phyloP scores from a whole-genome alignment of 2,888 invertebrate species.

The Gandaritis pyraliata region DNA sequence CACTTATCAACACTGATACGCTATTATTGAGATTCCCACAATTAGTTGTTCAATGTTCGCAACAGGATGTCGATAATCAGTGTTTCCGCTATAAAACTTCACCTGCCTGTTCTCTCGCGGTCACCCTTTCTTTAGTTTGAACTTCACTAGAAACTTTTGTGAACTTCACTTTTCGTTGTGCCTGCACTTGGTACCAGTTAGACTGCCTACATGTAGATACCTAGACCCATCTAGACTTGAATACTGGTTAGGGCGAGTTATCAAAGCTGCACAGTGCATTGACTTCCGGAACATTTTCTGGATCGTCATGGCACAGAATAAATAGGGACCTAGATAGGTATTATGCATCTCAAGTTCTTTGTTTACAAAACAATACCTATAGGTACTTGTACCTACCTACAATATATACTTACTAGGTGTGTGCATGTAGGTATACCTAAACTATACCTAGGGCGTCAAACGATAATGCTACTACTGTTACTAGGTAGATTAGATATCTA shows the following conservation, averaged over 20 bases:
- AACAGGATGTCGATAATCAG: constrained; percentile 28
- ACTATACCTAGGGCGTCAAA: neutral
- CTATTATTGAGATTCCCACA: constrained; percentile 17
- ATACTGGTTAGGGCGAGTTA: constrained; percentile 34
- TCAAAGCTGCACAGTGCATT: constrained; percentile 44
- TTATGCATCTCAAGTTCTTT: constrained; percentile 1
- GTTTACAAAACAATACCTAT: constrained; percentile 5
- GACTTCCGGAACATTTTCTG: constrained; percentile 47
- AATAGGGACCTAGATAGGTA: no score
- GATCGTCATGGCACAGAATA: neutral
- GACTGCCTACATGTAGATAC: constrained; percentile 30
- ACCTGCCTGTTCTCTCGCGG: constrained; percentile 28
- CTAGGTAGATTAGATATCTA: no score
- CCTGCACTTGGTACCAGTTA: constrained; percentile 33
- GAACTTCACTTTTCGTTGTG: constrained; percentile 30
- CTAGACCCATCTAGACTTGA: constrained; percentile 35
- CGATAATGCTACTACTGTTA: no score
- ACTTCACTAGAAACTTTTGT: neutral
- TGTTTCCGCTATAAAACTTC: constrained; percentile 25
- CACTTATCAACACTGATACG: neutral
- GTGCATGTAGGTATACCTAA: neutral
- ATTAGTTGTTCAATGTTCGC: constrained; percentile 14
- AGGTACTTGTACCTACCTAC: neutral
- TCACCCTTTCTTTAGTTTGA: constrained; percentile 24
- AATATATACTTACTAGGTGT: neutral